These are phyloP conservation scores for Lepilemur septentrionalis DNA, from an alignment of 2,797 vertebrate genomes.

Conservation along the genomic window DNA sequence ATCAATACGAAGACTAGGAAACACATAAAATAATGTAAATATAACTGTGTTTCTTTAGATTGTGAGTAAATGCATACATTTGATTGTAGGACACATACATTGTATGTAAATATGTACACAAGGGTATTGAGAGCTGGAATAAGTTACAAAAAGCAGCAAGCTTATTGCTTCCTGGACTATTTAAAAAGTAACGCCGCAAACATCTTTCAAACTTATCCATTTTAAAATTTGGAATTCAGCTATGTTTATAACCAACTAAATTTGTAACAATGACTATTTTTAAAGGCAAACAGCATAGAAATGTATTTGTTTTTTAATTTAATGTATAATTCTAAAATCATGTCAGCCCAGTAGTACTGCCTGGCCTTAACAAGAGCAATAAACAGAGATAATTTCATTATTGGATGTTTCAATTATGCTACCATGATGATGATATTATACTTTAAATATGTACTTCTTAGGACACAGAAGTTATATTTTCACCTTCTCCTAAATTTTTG, in stretches of 20 bases:
- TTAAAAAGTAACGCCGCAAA: background rate
- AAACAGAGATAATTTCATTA: background rate
- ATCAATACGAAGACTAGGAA: background rate
- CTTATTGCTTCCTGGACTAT: background rate
- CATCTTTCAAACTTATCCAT: background rate
- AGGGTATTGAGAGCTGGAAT: background rate
- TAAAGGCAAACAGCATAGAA: background rate
- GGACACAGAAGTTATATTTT: background rate
- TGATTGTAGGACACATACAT: background rate
- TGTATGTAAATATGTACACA: background rate
- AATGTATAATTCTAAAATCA: background rate
- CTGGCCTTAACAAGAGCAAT: background rate
- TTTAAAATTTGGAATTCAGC: background rate
- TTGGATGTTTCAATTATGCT: background rate
- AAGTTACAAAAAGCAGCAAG: background rate
- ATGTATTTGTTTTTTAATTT: background rate
- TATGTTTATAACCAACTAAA: background rate
- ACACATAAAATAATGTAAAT: background rate
- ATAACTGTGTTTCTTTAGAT: background rate
- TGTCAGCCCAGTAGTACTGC: fast-evolving
- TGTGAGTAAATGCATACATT: background rate
- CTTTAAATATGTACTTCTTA: background rate
- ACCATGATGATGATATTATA: background rate
- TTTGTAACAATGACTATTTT: background rate
- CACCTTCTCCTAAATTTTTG: background rate